Evolutionary conservation across 2,888 invertebrate species (phyloP), one percentile per base, ranked within the genome.

Genomic region (Neoascia interrupta): DNA sequence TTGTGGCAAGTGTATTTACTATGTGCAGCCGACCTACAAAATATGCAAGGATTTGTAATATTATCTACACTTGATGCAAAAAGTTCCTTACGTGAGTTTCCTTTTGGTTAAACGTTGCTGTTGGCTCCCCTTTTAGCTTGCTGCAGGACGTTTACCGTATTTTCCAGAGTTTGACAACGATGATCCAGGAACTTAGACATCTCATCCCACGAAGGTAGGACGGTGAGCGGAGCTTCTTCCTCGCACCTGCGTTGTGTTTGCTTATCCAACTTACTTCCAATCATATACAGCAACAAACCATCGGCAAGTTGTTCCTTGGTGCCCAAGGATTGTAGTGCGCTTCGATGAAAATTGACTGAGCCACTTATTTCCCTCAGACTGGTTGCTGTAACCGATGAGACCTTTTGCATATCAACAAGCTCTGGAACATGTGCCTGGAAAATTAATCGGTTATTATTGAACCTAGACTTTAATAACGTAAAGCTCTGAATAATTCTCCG

Each of bases 381-480:
- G 8, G 8, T 8, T n/a, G n/a, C 31, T 2, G 31, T 3, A n/a
- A 8, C n/a, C n/a, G 31, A 31, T 31, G 8, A 8, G 31, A 23
- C 15, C n/a, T 43, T 28, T 5, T 43, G 26, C 16, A 58, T 2
- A 58, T 61, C 34, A 34, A 61, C 45, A 2, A 47, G 36, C 10
- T 61, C 47, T 23, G 18, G 28, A 2, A 61, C 28, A 36, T 61
- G 61, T 19, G 61, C 34, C 45, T 61, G 47, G 28, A 61, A 61
- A 47, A 61, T 61, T 11, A 61, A 21, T n/a, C 31, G 31, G 10
- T 8, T 31, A n/a, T 31, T n/a, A 31, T 31, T 31, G 31, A n/a
- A n/a, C n/a, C n/a, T n/a, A n/a, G n/a, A n/a, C n/a, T n/a, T n/a
- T n/a, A n/a, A n/a, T n/a, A n/a, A n/a, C n/a, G n/a, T 31, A 31